phyloP scores from a whole-genome alignment of 2,113 vertebrate genomes.

The Ramphastos sulfuratus region DNA sequence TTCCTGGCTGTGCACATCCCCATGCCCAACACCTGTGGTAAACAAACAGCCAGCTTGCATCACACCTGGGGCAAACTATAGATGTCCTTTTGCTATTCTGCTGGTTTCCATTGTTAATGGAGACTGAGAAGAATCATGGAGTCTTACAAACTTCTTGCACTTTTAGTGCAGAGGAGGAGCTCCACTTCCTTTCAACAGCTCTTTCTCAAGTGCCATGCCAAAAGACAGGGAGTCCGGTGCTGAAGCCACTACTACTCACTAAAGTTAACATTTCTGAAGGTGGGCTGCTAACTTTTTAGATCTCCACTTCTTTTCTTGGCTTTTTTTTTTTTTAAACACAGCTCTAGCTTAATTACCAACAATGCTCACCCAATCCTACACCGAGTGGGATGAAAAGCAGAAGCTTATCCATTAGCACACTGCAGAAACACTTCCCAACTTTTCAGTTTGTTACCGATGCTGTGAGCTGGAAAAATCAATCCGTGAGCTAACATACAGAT shows the following conservation, averaged over 20 bases:
- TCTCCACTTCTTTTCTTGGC: neutral
- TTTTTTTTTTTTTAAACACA: neutral
- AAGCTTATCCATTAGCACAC: neutral
- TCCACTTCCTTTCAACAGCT: neutral
- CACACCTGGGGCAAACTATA: neutral
- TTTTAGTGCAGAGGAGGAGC: neutral
- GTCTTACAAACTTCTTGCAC: neutral
- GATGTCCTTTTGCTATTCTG: neutral
- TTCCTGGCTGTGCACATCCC: neutral
- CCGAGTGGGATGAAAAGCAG: neutral
- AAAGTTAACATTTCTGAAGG: neutral
- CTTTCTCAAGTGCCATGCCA: neutral
- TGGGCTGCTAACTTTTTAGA: neutral
- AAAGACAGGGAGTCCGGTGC: neutral
- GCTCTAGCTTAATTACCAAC: neutral
- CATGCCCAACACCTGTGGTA: neutral
- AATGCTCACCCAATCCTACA: neutral
- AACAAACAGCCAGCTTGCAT: neutral
- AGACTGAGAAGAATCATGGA: neutral
- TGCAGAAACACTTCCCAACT: conserved; percentile 1
- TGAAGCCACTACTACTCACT: neutral
- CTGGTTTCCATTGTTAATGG: neutral
- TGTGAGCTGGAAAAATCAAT: conserved; percentile 9
- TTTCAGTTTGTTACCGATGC: neutral
- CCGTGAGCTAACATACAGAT: neutral